phyloP scores from a whole-genome alignment of 2,113 vertebrate genomes.

The Cyrtonyx montezumae region DNA sequence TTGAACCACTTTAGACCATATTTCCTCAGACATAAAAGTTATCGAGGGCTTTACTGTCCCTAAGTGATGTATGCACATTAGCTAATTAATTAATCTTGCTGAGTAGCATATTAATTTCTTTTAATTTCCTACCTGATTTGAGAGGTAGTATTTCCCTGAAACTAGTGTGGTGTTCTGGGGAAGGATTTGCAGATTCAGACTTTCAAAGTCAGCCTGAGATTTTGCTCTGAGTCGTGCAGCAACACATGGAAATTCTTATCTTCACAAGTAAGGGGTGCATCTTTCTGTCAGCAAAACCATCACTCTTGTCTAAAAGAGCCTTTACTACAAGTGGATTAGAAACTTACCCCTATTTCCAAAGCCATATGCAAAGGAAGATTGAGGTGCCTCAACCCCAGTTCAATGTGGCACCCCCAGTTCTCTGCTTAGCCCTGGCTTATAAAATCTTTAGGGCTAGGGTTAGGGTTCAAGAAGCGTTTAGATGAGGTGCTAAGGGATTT shows the following conservation, averaged over 20 bases:
- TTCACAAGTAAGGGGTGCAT: neutral
- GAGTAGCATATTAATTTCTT: conserved; percentile 61
- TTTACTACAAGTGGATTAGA: neutral
- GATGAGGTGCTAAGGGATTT: too few relatives aligned
- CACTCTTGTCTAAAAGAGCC: neutral
- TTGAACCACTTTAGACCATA: conserved; percentile 39
- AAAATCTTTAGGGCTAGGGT: too few relatives aligned
- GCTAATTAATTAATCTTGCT: conserved; percentile 62
- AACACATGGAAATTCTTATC: neutral
- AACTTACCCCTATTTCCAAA: neutral
- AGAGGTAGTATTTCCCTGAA: conserved; percentile 20
- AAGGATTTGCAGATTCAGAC: neutral
- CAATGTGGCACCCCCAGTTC: fast-evolving
- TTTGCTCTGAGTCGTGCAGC: neutral
- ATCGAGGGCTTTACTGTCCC: conserved; percentile 1
- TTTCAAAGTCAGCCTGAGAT: neutral
- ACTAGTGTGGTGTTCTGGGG: neutral
- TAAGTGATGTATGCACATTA: conserved; percentile 57
- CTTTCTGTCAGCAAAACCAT: neutral
- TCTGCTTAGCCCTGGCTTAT: neutral
- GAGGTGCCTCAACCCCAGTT: neutral
- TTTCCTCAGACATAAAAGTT: conserved; percentile 55
- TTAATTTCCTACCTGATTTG: conserved; percentile 48
- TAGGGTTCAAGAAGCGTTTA: too few relatives aligned
- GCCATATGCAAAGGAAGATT: neutral